Base-by-base conservation (phyloP, 1,140 invertebrate genomes). In the Himalopsyche phryganea region DNA sequence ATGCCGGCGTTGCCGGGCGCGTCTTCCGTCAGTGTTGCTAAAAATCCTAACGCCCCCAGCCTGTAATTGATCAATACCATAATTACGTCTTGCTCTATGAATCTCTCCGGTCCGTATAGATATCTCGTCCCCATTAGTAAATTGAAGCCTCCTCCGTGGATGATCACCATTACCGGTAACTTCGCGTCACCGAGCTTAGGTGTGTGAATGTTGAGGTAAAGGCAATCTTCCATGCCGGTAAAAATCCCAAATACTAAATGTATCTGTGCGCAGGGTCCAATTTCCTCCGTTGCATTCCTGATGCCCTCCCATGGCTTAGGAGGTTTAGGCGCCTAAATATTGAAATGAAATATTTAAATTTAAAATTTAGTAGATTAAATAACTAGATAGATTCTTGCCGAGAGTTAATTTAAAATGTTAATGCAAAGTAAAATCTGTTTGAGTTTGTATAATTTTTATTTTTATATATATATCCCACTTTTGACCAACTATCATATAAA, bases 31-130 rank as follows among this genome's bases (percentile, higher is more conserved):
- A 81, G 80, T 1, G 81, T 82, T 59, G 85, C 85, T 36, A 91
- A 69, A 66, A 90, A 92, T 11, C 83, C 83, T 56, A 85, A 70
- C 0, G 79, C 68, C 9, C 84, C 85, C 6, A 88, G 65, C 38
- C 84, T 73, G 57, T 86, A 87, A 61, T 91, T 89, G 50, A 90
- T 81, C 0, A 86, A 85, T 0, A 91, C 86, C 0, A 91, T 75
- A 1, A 86, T 73, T 1, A 86, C 68, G 46, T 80, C 73, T 4
- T 81, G 72, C 41, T 75, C 68, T 4, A 80, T 65, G 10, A 85
- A 75, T 58, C 80, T 78, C 51, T 79, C 75, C 2, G 80, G 76
- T 10, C 75, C 73, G 63, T 78, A 78, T 0, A 73, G 19, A 6
- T 68, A 65, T 10, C 58, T 62, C 19, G 66, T 65, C 5, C 64